These are phyloP conservation scores for Ernsta delagoae DNA, from an alignment of 2,888 invertebrate genomes.

Conservation along the genomic window DNA sequence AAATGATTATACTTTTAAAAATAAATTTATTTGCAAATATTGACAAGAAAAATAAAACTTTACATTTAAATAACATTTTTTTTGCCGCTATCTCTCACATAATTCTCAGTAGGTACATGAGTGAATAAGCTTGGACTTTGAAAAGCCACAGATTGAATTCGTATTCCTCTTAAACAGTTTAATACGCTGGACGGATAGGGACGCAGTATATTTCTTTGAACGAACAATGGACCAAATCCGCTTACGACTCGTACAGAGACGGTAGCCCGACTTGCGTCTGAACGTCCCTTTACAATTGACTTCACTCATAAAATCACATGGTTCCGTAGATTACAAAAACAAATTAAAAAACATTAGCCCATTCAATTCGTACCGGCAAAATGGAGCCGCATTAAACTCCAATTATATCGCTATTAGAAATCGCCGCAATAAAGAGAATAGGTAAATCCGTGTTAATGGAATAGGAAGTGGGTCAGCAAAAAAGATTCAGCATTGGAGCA, in stretches of 20 bases:
- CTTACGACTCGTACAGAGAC: too few species aligned
- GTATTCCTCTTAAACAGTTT: not conserved
- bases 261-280: not conserved
- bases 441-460: slow-evolving; percentile 36
- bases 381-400: not conserved
- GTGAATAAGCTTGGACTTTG: not conserved
- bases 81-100: too few species aligned
- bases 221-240: not conserved
- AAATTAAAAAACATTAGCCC: not conserved
- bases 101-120: too few species aligned
- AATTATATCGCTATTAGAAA: slow-evolving; percentile 8
- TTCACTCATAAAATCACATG: not conserved
- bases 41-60: too few species aligned
- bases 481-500: slow-evolving; percentile 30
- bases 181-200: too few species aligned
- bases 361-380: not conserved
- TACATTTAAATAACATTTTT: too few species aligned
- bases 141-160: not conserved
- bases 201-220: too few species aligned
- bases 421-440: slow-evolving; percentile 28
- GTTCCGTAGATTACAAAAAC: not conserved
- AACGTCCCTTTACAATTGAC: not conserved
- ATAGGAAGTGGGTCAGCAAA: slow-evolving; percentile 37
- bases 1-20: too few species aligned
- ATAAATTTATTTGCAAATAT: too few species aligned